phyloP scores from a whole-genome alignment of 2,888 invertebrate genomes.

The Rhabditoides inermis region DNA sequence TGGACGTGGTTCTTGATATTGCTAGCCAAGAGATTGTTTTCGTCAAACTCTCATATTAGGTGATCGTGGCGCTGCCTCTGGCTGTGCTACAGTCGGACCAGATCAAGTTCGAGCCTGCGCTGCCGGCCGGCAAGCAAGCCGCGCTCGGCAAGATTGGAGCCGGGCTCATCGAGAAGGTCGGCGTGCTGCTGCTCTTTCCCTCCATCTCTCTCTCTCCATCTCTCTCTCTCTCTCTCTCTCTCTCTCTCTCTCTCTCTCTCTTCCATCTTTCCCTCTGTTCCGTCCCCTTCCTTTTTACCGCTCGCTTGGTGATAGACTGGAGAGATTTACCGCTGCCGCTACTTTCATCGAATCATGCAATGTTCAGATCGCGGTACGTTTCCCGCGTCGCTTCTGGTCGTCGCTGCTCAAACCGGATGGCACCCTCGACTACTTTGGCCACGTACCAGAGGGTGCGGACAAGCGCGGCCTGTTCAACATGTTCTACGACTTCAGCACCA shows the following conservation, averaged over 20 bases:
- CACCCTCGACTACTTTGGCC: constrained; percentile 51
- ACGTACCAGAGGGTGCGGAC: constrained; percentile 47
- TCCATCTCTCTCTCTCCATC: not conserved
- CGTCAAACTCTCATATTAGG: too few relatives aligned
- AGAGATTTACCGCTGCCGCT: too few relatives aligned
- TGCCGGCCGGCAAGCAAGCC: constrained; percentile 53
- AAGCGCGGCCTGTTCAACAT: constrained; percentile 54
- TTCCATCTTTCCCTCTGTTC: not conserved
- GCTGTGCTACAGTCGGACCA: constrained; percentile 52
- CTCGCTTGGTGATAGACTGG: too few relatives aligned
- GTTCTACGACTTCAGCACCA: constrained; percentile 53
- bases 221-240: not conserved
- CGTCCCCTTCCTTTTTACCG: too few relatives aligned
- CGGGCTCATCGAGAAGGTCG: constrained; percentile 57
- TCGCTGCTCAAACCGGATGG: constrained; percentile 40
- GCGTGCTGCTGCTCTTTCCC: not conserved
- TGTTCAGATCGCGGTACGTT: constrained; percentile 54
- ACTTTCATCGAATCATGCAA: not conserved
- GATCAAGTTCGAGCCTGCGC: constrained; percentile 54
- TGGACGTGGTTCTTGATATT: too few relatives aligned
- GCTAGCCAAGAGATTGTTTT: too few relatives aligned
- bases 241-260: not conserved
- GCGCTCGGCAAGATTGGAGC: constrained; percentile 54
- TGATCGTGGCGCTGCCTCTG: constrained; percentile 56
- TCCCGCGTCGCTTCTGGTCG: constrained; percentile 55